Percentiles rank a stretch among this genome's conserved stretches.
phyloP scores from a whole-genome alignment of 1,140 invertebrate genomes.

The Neodiprion virginianus region DNA sequence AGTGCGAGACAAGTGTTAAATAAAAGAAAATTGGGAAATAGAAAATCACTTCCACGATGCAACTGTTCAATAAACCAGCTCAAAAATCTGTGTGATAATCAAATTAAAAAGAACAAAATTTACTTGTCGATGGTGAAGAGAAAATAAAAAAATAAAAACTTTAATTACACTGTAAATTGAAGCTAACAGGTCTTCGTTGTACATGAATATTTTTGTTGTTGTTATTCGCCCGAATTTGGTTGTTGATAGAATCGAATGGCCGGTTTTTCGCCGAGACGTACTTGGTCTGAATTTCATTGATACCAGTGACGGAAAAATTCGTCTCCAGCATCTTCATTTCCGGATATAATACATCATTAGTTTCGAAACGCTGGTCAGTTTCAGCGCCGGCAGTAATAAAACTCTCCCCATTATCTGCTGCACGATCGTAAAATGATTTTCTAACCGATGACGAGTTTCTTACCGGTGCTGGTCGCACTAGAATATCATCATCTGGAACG shows the following conservation, averaged over 20 bases:
- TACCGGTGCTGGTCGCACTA: conserved; percentile 49
- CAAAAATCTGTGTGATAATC: too few species aligned
- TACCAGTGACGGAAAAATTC: conserved; percentile 53
- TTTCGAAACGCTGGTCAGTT: neutral
- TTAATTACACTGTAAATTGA: neutral
- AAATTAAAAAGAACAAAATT: too few species aligned
- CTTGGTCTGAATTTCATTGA: conserved; percentile 53
- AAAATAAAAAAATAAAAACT: too few species aligned
- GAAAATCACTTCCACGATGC: too few species aligned
- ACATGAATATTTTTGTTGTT: neutral
- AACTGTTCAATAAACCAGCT: too few species aligned
- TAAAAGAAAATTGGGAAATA: too few species aligned
- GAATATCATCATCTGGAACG: conserved; percentile 38
- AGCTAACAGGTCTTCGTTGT: neutral
- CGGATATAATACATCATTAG: neutral
- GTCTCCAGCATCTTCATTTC: conserved; percentile 43
- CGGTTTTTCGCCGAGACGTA: conserved; percentile 30
- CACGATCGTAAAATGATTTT: conserved; percentile 25
- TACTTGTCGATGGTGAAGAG: too few species aligned
- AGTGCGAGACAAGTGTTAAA: too few species aligned
- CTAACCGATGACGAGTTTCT: conserved; percentile 38
- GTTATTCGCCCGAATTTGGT: neutral
- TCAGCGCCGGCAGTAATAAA: conserved; percentile 11
- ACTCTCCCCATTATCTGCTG: conserved; percentile 15
- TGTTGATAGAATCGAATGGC: neutral